These are phyloP conservation scores for Athene cunicularia DNA, from an alignment of 2,113 vertebrate species.

Conservation along the genomic window DNA sequence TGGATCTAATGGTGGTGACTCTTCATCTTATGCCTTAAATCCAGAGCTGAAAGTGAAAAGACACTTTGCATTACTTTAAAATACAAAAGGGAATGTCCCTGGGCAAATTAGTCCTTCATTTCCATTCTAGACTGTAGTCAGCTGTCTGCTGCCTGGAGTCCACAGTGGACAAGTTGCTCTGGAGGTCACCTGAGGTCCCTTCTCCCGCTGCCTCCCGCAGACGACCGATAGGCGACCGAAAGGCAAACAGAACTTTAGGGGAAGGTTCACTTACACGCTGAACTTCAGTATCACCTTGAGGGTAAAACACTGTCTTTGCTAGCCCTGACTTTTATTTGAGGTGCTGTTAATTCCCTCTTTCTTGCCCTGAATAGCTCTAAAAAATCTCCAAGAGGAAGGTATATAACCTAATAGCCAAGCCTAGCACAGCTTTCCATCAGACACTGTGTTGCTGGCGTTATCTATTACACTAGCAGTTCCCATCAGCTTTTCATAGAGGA, in stretches of 20 bases:
- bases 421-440: not conserved
- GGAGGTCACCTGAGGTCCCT: conserved; percentile 47
- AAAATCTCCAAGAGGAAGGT: not conserved
- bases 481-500: not conserved
- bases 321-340: not conserved
- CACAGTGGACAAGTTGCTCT: not conserved
- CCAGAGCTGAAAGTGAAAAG: conserved; percentile 69
- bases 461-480: not conserved
- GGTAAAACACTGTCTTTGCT: not conserved
- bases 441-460: not conserved
- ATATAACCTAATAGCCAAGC: not conserved
- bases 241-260: conserved; percentile 18
- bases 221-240: not conserved
- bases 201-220: not conserved
- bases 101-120: conserved; percentile 52
- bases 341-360: not conserved
- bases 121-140: conserved; percentile 58
- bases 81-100: conserved; percentile 58
- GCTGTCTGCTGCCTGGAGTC: conserved; percentile 57
- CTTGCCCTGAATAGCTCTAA: not conserved
- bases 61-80: conserved; percentile 61
- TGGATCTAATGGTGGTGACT: conserved; percentile 47
- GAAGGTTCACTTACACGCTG: not conserved
- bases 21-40: conserved; percentile 44
- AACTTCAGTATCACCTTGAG: not conserved